A percentile compares a stretch with the other conserved stretches of the same genome.
Evolutionary conservation across 1,140 invertebrate species (phyloP).

Genomic region (Brachionus manjavacas): DNA sequence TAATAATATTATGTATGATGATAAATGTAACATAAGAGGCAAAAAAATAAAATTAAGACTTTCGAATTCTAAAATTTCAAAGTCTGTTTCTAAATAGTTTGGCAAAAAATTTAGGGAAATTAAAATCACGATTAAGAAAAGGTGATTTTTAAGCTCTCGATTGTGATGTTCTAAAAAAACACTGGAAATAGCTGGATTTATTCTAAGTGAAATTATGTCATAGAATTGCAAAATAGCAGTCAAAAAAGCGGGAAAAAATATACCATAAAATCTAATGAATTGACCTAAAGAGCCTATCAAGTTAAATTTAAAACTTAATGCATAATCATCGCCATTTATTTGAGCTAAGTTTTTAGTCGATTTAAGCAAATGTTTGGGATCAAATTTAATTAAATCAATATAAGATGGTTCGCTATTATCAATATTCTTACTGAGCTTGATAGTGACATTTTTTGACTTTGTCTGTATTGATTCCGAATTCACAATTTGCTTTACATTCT

Average conservation of each 20-base stretch:
- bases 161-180: not conserved
- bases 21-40: not conserved
- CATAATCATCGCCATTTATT: not conserved
- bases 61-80: not conserved
- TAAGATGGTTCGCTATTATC: not conserved
- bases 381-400: slow-evolving; percentile 9
- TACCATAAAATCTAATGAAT: slow-evolving; percentile 22
- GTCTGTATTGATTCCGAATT: slow-evolving; percentile 5
- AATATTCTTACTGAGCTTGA: not conserved
- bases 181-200: too few relatives aligned
- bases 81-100: not conserved
- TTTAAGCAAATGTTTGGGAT: slow-evolving; percentile 5
- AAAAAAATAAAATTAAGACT: not conserved
- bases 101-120: not conserved
- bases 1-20: not conserved
- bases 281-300: not conserved
- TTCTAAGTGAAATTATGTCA: not conserved
- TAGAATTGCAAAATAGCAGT: not conserved
- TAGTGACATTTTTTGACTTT: slow-evolving; percentile 20
- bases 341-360: not conserved
- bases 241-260: not conserved
- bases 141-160: not conserved
- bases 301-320: not conserved
- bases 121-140: not conserved
- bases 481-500: not conserved